phyloP scores from a whole-genome alignment of 1,140 invertebrate genomes.

The Paramacrobiotus metropolitanus region DNA sequence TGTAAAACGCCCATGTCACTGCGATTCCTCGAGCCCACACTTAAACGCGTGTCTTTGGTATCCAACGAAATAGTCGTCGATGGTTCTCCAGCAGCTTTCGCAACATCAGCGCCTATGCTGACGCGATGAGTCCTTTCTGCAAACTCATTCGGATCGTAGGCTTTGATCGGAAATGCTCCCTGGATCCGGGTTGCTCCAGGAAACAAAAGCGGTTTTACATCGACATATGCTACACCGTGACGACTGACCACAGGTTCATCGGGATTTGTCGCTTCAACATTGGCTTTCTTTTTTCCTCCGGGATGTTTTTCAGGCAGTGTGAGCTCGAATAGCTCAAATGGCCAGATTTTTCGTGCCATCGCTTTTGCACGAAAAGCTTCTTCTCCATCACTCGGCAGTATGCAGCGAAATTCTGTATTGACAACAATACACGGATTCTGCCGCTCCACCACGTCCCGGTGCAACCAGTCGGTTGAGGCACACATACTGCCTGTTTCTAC shows the following conservation, averaged over 20 bases:
- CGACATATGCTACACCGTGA: background rate
- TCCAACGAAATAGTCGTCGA: too few species aligned
- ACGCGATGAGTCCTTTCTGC: background rate
- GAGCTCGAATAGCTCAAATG: background rate
- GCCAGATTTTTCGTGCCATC: background rate
- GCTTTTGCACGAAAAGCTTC: background rate
- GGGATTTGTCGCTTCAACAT: background rate
- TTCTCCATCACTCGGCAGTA: background rate
- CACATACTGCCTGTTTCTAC: background rate
- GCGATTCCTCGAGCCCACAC: too few species aligned
- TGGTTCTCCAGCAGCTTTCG: background rate
- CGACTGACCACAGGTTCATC: background rate
- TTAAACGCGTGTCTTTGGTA: too few species aligned
- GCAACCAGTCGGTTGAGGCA: background rate
- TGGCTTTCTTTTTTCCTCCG: background rate
- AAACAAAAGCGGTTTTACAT: background rate
- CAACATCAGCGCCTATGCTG: background rate
- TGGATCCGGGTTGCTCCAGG: background rate
- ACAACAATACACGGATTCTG: background rate
- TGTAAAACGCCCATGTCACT: too few species aligned
- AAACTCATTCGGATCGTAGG: background rate
- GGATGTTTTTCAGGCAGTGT: background rate
- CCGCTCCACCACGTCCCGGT: background rate
- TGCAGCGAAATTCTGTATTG: background rate
- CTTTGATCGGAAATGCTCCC: background rate